A percentile compares a stretch with the other conserved stretches of the same genome.
Evolutionary conservation across 2,888 invertebrate species (phyloP).

Genomic region (Caprella mutica): DNA sequence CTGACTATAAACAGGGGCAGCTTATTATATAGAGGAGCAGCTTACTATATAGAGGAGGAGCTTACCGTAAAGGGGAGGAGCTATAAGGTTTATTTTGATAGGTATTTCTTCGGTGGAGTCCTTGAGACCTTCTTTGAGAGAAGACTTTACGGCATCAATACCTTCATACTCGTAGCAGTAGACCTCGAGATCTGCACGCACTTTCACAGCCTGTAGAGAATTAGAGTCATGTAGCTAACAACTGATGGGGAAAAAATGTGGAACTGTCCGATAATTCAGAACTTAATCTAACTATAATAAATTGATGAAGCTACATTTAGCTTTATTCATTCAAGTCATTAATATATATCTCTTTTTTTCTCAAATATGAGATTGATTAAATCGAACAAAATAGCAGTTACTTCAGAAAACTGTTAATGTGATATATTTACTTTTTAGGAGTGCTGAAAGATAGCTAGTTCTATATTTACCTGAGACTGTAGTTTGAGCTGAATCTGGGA

Average conservation of each 20-base stretch:
- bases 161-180: constrained; percentile 90
- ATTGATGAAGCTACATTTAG: constrained; percentile 80
- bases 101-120: constrained; percentile 86
- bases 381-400: too few species aligned
- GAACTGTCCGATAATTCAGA: too few species aligned
- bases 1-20: too few species aligned
- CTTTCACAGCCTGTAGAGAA: constrained; percentile 95
- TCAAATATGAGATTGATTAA: neutral
- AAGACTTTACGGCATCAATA: constrained; percentile 87
- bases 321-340: constrained; percentile 42
- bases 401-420: too few species aligned
- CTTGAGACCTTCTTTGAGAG: constrained; percentile 76
- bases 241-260: too few species aligned
- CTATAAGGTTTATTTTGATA: constrained; percentile 96
- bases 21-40: too few species aligned
- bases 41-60: too few species aligned
- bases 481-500: constrained; percentile 76
- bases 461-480: too few species aligned
- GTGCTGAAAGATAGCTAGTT: neutral
- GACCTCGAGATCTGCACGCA: constrained; percentile 83
- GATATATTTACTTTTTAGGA: neutral
- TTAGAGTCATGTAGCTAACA: too few species aligned
- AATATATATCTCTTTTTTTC: neutral
- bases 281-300: too few species aligned
- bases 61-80: constrained; percentile 85